Percentiles rank a stretch among this genome's conserved stretches.
These are phyloP conservation scores for Falcunculus frontatus DNA, from an alignment of 2,113 vertebrate genomes.

Conservation along the genomic window DNA sequence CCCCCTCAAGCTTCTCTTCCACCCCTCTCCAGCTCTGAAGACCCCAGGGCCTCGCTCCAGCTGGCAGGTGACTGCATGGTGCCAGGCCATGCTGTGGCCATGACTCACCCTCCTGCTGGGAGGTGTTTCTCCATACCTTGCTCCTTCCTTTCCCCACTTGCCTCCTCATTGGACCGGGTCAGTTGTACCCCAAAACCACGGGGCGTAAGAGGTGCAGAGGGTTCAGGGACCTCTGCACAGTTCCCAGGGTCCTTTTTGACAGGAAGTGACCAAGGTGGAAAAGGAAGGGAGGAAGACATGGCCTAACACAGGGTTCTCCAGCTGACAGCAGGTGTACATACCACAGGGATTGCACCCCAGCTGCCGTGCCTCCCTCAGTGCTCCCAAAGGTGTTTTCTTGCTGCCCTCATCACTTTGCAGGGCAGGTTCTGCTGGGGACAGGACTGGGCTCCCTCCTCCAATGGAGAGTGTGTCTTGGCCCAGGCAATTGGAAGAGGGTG, in stretches of 20 bases:
- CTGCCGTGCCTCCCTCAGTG: not conserved
- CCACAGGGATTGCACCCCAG: not conserved
- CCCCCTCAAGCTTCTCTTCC: not conserved
- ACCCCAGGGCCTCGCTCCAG: fast-evolving
- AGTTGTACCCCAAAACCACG: not conserved
- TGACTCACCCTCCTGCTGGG: not conserved
- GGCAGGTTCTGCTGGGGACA: not conserved
- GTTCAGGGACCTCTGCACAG: not conserved
- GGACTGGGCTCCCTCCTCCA: not conserved
- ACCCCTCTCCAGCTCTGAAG: not conserved
- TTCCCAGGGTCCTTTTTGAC: not conserved
- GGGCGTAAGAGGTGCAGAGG: not conserved
- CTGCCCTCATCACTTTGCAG: not conserved
- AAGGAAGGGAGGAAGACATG: not conserved
- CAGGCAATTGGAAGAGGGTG: slow-evolving; percentile 14
- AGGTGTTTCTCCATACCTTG: not conserved
- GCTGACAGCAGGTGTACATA: fast-evolving
- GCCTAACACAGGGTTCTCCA: not conserved
- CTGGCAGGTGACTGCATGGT: not conserved
- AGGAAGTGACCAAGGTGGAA: not conserved
- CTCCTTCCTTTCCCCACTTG: not conserved
- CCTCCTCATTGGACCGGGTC: not conserved
- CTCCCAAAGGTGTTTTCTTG: not conserved
- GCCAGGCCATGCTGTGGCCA: not conserved
- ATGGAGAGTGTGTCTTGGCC: not conserved